Evolutionary conservation across 2,888 invertebrate species (phyloP).

Genomic region (Tiliacea citrago): DNA sequence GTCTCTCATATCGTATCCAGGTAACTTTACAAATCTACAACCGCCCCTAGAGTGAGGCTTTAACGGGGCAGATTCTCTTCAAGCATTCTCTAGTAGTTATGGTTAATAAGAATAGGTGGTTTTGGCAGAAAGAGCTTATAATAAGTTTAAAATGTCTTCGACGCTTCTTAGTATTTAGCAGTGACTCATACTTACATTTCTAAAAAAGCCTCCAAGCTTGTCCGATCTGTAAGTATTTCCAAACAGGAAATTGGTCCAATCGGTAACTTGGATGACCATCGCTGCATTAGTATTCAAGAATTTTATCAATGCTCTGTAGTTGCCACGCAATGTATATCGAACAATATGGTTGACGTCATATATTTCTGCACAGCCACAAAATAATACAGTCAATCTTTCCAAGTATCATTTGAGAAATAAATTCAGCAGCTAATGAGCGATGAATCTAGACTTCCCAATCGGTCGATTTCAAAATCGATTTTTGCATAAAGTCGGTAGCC

Average conservation of each 20-base stretch:
- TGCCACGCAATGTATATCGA: slow-evolving; percentile 14
- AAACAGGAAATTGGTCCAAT: slow-evolving; percentile 30
- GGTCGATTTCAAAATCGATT: slow-evolving; percentile 77
- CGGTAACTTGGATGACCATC: background rate
- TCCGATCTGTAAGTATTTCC: slow-evolving; percentile 22
- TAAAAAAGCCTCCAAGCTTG: slow-evolving; percentile 11
- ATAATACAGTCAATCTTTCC: background rate
- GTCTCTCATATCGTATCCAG: no score
- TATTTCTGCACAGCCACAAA: slow-evolving; percentile 17
- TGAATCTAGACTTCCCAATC: slow-evolving; percentile 68
- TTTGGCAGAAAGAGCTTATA: background rate
- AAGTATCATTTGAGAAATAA: slow-evolving; percentile 24
- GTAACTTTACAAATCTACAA: background rate
- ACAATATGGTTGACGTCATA: background rate
- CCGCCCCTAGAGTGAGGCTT: background rate
- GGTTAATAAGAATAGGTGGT: background rate
- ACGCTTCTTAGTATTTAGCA: slow-evolving; percentile 21
- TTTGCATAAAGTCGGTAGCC: slow-evolving; percentile 75
- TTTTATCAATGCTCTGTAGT: background rate
- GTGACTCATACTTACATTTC: slow-evolving; percentile 36
- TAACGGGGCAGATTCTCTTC: background rate
- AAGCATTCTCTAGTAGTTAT: background rate
- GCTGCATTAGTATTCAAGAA: background rate
- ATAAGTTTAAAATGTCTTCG: background rate
- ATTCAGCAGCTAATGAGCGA: slow-evolving; percentile 52